Conservation (phyloP, 2,888 invertebrate species). For the Eurois occulta region DNA sequence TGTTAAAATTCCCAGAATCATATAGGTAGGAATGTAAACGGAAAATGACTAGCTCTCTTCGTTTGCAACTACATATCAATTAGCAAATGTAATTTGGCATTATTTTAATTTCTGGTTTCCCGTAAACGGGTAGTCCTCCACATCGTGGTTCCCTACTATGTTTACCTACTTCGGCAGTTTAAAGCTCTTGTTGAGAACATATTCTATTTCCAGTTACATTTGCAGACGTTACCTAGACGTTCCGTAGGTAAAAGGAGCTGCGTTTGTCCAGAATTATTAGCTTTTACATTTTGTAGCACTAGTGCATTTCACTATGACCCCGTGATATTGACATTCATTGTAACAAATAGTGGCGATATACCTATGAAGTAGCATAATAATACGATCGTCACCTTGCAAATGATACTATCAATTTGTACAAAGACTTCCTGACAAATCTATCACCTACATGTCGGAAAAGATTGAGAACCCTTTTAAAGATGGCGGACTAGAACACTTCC, state of each 20-base stretch:
- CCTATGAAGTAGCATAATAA: conserved; percentile 5
- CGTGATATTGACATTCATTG: conserved; percentile 16
- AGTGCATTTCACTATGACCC: conserved; percentile 11
- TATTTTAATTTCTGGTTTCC: conserved; percentile 55
- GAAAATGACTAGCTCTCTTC: too few species aligned
- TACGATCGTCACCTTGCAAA: conserved; percentile 50
- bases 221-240: conserved; percentile 72
- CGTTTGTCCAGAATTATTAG: conserved; percentile 29
- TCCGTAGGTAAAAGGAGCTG: conserved; percentile 34
- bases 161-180: conserved; percentile 35
- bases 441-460: conserved; percentile 59
- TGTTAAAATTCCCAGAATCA: too few species aligned
- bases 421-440: conserved; percentile 61
- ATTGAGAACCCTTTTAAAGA: conserved; percentile 47
- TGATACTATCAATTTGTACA: conserved; percentile 20
- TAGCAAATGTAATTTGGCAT: too few species aligned
- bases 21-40: too few species aligned
- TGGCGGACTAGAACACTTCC: conserved; percentile 30
- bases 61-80: too few species aligned
- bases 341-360: neutral
- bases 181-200: conserved; percentile 53
- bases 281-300: conserved; percentile 17
- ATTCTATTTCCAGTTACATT: conserved; percentile 71
- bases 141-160: conserved; percentile 49
- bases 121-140: conserved; percentile 25